These are phyloP conservation scores for Phocides pigmalion DNA, from an alignment of 1,140 invertebrate species.

Conservation along the genomic window DNA sequence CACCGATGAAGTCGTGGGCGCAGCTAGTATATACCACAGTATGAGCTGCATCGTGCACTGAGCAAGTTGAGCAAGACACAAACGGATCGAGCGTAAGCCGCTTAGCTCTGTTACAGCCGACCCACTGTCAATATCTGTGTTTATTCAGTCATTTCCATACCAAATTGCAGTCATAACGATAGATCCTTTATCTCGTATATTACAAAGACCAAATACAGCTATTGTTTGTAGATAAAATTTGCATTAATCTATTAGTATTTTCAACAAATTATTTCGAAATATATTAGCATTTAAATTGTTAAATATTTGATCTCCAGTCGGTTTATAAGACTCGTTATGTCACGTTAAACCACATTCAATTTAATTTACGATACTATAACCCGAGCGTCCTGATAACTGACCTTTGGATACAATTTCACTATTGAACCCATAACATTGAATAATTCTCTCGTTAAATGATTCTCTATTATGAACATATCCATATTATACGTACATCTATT, in stretches of 20 bases:
- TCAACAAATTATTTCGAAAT: conserved; percentile 2
- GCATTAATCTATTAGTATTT: conserved; percentile 16
- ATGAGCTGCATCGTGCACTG: neutral
- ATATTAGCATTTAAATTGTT: neutral
- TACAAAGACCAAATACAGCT: conserved; percentile 36
- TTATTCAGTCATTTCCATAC: conserved; percentile 56
- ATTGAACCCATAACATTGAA: too few relatives aligned
- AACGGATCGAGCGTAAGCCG: conserved; percentile 12
- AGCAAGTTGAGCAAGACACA: conserved; percentile 2
- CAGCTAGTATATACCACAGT: too few relatives aligned
- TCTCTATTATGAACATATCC: neutral
- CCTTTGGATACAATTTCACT: too few relatives aligned
- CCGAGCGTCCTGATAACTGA: too few relatives aligned
- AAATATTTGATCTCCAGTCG: neutral
- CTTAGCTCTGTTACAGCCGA: conserved; percentile 12
- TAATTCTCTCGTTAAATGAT: neutral
- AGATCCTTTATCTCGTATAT: conserved; percentile 52
- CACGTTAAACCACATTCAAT: neutral
- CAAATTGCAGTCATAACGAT: conserved; percentile 50
- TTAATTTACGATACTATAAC: neutral
- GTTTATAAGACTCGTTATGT: neutral
- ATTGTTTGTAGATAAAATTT: conserved; percentile 29
- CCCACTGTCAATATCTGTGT: conserved; percentile 51
- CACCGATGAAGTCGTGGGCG: too few relatives aligned
- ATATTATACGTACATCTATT: neutral